Base-by-base conservation (phyloP, 1,140 invertebrate genomes). In the Achroia grisella region DNA sequence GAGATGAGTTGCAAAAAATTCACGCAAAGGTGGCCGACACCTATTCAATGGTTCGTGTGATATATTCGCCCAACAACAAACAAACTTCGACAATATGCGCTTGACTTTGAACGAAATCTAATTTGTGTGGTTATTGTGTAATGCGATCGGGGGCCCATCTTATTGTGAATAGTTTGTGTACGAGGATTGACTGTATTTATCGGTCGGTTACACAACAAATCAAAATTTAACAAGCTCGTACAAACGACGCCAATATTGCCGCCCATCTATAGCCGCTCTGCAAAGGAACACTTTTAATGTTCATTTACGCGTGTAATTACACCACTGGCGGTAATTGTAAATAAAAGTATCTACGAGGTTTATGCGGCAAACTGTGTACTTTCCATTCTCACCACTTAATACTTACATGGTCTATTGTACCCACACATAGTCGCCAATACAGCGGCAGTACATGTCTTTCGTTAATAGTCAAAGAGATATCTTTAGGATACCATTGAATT, bases 191-290 rank as follows among this genome's bases (percentile, higher is more conserved):
- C 48, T 50, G 64, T 66, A 80, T 80, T 78, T 77, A 66, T 68
- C 78, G 78, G 58, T 79, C 71, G 80, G 80, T 79, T 81, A 73
- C 78, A 82, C 78, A 79, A 82, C 73, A 82, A 85, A 81, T 85
- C 67, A 81, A 74, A 73, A 63, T 68, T 82, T 84, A 82, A 82
- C 70, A 66, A 79, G 73, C 70, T 70, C 71, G 61, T 62, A 65
- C 67, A 73, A 75, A 72, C 52, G 56, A 51, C 54, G 14, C 35
- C 12, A 35, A 8, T 46, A 62, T 58, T 56, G 59, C 50, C 41
- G 51, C 52, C n/a, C 35, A 14, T 14, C 13, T 46, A 62, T 58
- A 59, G 59, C 50, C 41, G 51, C 55, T 62, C 68, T 66, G 52
- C 50, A 61, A 56, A 68, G 63, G 47, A 46, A 63, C 62, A 56